These are phyloP conservation scores for Macrotis lagotis DNA, from an alignment of 2,113 vertebrate species.

Conservation along the genomic window DNA sequence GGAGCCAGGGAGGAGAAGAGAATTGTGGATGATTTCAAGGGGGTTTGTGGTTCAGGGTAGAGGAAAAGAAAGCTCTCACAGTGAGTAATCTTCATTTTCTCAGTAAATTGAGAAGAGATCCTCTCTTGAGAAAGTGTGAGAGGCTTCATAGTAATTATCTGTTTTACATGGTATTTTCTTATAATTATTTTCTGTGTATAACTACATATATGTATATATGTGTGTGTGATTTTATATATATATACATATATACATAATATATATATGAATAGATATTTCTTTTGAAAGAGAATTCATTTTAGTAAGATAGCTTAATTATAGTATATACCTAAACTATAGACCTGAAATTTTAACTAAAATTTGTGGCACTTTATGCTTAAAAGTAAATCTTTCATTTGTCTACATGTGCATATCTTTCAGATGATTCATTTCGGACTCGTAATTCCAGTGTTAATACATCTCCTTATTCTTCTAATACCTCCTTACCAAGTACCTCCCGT, in stretches of 20 bases:
- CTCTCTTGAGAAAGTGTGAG: neutral
- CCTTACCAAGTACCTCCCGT: slow-evolving; percentile 86
- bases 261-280: neutral
- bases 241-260: neutral
- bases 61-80: neutral
- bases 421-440: slow-evolving; percentile 87
- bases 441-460: slow-evolving; percentile 82
- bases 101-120: neutral
- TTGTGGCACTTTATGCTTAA: neutral
- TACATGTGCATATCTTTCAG: slow-evolving; percentile 78
- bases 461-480: slow-evolving; percentile 79
- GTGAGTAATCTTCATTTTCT: neutral
- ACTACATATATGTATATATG: neutral
- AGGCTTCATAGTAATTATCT: neutral
- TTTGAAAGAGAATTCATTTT: neutral
- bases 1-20: neutral
- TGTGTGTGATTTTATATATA: neutral
- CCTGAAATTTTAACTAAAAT: neutral
- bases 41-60: neutral
- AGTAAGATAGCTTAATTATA: neutral
- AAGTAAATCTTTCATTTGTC: neutral
- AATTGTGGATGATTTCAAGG: neutral
- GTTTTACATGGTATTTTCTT: neutral
- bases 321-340: neutral
- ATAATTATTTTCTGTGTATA: neutral